These are phyloP conservation scores for Camelus dromedarius DNA, from an alignment of 2,113 vertebrate genomes.

Conservation along the genomic window DNA sequence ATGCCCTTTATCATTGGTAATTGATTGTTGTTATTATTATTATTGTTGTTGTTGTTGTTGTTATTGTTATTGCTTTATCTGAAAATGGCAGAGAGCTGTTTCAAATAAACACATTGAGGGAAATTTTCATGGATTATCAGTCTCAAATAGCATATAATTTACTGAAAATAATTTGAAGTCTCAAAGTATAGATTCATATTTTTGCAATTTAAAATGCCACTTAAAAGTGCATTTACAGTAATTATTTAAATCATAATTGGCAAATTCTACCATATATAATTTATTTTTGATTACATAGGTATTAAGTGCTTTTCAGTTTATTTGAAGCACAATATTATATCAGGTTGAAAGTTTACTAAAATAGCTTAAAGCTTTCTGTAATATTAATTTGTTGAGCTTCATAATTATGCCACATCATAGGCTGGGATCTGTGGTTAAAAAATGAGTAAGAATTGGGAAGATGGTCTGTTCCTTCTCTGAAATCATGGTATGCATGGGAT, in stretches of 20 bases:
- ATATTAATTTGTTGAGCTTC: not conserved
- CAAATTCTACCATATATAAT: not conserved
- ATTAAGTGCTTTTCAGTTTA: not conserved
- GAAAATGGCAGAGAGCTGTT: not conserved
- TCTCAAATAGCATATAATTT: not conserved
- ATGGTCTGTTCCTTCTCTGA: not conserved
- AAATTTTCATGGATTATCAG: not conserved
- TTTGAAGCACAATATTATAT: not conserved
- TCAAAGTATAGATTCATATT: not conserved
- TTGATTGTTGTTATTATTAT: not conserved
- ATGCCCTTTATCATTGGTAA: not conserved
- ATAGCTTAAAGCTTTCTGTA: not conserved
- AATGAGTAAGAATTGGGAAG: accelerated
- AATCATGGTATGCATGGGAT: not conserved
- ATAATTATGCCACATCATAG: not conserved
- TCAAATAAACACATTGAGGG: not conserved
- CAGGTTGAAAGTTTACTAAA: not conserved
- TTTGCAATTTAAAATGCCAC: not conserved
- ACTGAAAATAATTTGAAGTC: slow-evolving; percentile 35
- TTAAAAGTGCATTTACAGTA: not conserved
- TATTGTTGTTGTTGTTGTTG: not conserved
- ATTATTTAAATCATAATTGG: slow-evolving; percentile 25
- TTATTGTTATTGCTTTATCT: not conserved
- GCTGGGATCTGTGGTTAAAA: not conserved
- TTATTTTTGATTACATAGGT: slow-evolving; percentile 12